These are phyloP conservation scores for Erpobdella octoculata DNA, from an alignment of 2,888 invertebrate genomes.

Conservation along the genomic window DNA sequence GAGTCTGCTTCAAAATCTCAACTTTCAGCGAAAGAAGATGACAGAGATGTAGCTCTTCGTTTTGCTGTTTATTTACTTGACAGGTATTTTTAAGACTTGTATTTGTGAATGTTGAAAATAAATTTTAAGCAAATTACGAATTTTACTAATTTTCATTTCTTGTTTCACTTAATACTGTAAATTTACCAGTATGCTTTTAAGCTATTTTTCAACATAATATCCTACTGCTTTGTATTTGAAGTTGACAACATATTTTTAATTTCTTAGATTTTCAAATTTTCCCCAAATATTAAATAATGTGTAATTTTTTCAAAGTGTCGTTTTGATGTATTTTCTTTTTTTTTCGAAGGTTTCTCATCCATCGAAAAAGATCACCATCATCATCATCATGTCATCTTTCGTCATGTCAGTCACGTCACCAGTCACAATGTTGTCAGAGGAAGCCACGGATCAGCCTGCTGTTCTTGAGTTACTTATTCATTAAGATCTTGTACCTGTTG, in stretches of 20 bases:
- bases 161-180: background rate
- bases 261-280: too few relatives aligned
- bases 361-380: background rate
- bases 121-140: background rate
- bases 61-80: conserved; percentile 35
- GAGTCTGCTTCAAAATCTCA: conserved; percentile 35
- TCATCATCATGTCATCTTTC: too few relatives aligned
- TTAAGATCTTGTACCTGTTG: conserved; percentile 51
- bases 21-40: conserved; percentile 32
- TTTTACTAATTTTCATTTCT: background rate
- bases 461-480: conserved; percentile 51
- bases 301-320: background rate
- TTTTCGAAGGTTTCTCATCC: background rate
- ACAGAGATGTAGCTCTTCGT: conserved; percentile 32
- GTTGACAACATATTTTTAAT: too few relatives aligned
- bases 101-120: background rate
- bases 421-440: conserved; percentile 38
- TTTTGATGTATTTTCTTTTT: background rate
- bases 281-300: too few relatives aligned
- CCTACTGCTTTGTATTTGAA: too few relatives aligned
- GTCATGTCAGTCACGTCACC: too few relatives aligned
- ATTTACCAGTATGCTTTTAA: background rate
- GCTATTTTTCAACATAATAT: too few relatives aligned
- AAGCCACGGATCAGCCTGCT: conserved; percentile 53
- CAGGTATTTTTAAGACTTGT: conserved; percentile 18